These are phyloP conservation scores for Pasiphila rectangulata DNA, from an alignment of 2,888 invertebrate species.

Conservation along the genomic window DNA sequence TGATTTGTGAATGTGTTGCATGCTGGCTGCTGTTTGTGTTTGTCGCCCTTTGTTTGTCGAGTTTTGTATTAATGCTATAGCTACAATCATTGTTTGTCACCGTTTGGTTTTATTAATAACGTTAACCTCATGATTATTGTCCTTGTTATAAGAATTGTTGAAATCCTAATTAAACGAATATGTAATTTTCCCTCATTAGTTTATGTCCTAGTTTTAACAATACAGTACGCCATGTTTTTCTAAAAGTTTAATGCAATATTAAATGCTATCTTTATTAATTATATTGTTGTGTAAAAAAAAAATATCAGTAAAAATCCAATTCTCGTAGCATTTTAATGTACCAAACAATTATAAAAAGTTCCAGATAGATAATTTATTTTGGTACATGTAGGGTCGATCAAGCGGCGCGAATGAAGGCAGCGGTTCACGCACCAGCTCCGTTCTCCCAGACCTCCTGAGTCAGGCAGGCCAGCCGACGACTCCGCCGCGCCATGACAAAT, in stretches of 20 bases:
- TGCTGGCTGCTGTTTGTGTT: slow-evolving; percentile 72
- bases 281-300: too few relatives aligned
- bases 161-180: not conserved
- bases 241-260: not conserved
- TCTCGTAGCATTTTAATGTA: not conserved
- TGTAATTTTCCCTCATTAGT: not conserved
- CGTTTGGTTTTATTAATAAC: slow-evolving; percentile 34
- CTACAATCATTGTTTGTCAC: slow-evolving; percentile 39
- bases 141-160: slow-evolving; percentile 6
- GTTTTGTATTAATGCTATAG: slow-evolving; percentile 40
- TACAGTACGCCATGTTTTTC: slow-evolving; percentile 1
- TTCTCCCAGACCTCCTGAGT: slow-evolving; percentile 96
- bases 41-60: slow-evolving; percentile 55
- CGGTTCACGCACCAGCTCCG: slow-evolving; percentile 93
- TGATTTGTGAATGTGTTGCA: slow-evolving; percentile 74
- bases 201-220: slow-evolving; percentile 2
- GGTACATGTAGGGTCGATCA: slow-evolving; percentile 57
- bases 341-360: slow-evolving; percentile 12
- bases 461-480: slow-evolving; percentile 92
- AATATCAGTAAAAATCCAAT: not conserved
- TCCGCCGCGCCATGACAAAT: slow-evolving; percentile 94
- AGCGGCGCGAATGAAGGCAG: slow-evolving; percentile 79
- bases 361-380: slow-evolving; percentile 22
- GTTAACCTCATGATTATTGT: slow-evolving; percentile 11
- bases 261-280: too few relatives aligned